These are phyloP conservation scores for Pterocles burchelli DNA, from an alignment of 2,113 vertebrate genomes.

Conservation along the genomic window DNA sequence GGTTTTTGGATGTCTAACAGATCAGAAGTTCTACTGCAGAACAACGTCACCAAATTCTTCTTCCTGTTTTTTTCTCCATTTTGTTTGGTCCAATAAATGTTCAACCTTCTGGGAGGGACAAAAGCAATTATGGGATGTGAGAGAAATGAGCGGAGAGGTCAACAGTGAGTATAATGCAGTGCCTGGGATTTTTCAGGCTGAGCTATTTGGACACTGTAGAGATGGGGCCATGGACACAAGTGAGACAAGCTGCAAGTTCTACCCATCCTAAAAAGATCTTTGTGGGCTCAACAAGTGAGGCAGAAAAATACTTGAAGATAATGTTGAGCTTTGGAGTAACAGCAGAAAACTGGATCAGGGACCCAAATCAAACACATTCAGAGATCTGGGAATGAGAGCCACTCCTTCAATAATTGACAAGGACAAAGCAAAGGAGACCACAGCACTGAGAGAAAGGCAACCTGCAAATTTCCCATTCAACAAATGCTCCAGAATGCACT, in stretches of 20 bases:
- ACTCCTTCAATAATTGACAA: not conserved
- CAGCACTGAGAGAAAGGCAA: not conserved
- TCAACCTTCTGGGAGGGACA: not conserved
- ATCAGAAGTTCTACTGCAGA: not conserved
- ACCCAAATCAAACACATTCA: not conserved
- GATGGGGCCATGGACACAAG: not conserved
- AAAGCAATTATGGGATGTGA: accelerated
- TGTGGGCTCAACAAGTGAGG: not conserved
- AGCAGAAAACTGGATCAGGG: not conserved
- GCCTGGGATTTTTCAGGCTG: not conserved
- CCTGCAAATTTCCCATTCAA: not conserved
- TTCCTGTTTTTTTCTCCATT: not conserved
- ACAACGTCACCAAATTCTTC: not conserved
- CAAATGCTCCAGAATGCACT: not conserved
- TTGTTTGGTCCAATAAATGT: not conserved
- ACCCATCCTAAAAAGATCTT: not conserved
- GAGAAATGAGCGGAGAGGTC: not conserved
- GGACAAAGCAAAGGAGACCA: not conserved
- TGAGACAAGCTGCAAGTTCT: not conserved
- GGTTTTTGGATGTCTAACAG: not conserved
- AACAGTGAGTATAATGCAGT: accelerated
- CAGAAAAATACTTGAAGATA: too few relatives aligned
- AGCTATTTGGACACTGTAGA: not conserved
- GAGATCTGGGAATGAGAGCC: not conserved
- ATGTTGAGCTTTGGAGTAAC: too few relatives aligned